Evolutionary conservation across 2,113 vertebrate species (phyloP), one percentile per base, ranked within the genome.

Genomic region (Catharus bicknelli): DNA sequence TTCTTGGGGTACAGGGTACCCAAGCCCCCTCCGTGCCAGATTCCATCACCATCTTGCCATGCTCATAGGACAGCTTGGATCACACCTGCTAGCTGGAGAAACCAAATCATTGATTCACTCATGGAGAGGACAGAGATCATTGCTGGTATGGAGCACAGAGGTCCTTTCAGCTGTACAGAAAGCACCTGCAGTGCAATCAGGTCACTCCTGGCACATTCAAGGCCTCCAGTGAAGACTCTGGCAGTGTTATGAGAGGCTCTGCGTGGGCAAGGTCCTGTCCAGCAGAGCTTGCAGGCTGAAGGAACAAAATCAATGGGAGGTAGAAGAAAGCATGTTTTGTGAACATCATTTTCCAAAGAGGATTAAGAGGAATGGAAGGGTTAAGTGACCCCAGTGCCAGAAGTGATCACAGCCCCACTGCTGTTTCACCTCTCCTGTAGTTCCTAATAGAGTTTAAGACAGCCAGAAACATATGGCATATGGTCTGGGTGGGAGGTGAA

Each of bases 31-130:
- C 29, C 12, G 3, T 10, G n/a, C 42, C 64, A n/a, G 38, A 64
- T 21, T 51, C 25, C n/a, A 11, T 43, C n/a, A 22, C 38, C 26
- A 10, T 5, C 59, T 81, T 23, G 26, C 23, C 4, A 2, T 45
- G 66, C 32, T 62, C 19, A 10, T 1, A 27, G 69, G 34, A 63
- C 47, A 90, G 17, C 29, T 64, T 57, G 1, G 4, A 32, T 29
- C 0, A 0, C 7, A 54, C 26, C 54, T 72, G 12, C 26, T 1
- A 3, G 17, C n/a, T 62, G 38, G 53, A 38, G 42, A 68, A 75
- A 84, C 7, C 32, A 43, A 61, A 66, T 15, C 54, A 55, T n/a
- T 29, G n/a, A 26, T 59, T 54, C 55, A 34, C 34, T 19, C 4
- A 0, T 7, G 54, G 20, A 29, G 50, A 80, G 40, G 58, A 81